Evolutionary conservation across 2,113 vertebrate genomes (phyloP), one percentile per base, ranked within the genome.

Genomic region (Osmerus eperlanus): DNA sequence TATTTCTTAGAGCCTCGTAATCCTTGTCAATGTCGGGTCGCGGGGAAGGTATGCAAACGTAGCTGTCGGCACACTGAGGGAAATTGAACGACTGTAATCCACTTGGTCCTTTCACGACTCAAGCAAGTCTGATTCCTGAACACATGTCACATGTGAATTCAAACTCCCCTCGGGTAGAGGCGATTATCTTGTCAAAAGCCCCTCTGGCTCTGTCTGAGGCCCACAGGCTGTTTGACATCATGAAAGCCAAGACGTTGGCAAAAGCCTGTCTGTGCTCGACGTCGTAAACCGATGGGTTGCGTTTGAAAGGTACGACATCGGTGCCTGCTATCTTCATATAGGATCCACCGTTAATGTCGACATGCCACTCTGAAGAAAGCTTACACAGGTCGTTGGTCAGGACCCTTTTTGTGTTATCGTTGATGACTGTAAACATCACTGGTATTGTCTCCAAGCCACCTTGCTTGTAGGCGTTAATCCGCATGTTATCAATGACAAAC

Each of bases 321-420:
- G 60, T 62, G 1, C 60, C 60, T 14, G 63, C 29, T 18, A 65
- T 41, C 63, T 65, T 65, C 29, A 65, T 47, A 62, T 9, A 28
- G 21, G 60, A 62, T 23, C 19, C 23, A 12, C 63, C 5, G 63
- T 65, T 47, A 19, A 47, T 65, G 63, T 19, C 63, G 32, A 65
- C 63, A 0, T 23, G 29, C 63, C 63, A 65, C 63, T 65, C 3
- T 29, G 63, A 65, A 16, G 63, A 65, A 15, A 47, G 63, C 0
- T 47, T 65, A 32, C 60, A 62, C 60, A 4, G 60, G 28, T 62
- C 60, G 12, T 62, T 62, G 8, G 60, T 62, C 12, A 62, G 63
- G 63, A 65, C 36, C 32, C 36, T 65, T 65, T 41, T 65, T 32
- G 36, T 65, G 29, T 65, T 65, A 5, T 65, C 63, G 3, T 19